phyloP scores from a whole-genome alignment of 1,140 invertebrate genomes.

The Acromyrmex heyeri region DNA sequence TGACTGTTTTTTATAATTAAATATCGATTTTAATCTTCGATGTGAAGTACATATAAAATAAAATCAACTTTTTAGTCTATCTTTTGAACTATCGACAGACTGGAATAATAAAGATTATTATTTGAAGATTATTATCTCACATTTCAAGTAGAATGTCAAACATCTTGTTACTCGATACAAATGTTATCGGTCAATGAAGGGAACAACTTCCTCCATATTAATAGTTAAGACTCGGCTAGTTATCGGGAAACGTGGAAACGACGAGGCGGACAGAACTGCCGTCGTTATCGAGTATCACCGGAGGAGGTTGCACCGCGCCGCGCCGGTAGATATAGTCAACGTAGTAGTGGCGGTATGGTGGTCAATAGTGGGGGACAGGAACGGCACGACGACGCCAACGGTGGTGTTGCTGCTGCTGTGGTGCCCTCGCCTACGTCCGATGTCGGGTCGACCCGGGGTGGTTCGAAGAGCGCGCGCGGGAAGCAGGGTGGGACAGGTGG shows the following conservation, averaged over 20 bases:
- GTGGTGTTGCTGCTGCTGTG: constrained; percentile 68
- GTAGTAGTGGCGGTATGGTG: neutral
- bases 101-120: neutral
- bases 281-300: constrained; percentile 64
- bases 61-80: neutral
- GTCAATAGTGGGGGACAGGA: constrained; percentile 35
- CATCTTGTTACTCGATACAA: constrained; percentile 5
- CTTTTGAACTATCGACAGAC: neutral
- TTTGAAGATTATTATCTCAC: neutral
- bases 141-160: neutral
- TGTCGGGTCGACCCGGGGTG: constrained; percentile 31
- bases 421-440: constrained; percentile 9
- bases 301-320: constrained; percentile 47
- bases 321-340: constrained; percentile 28
- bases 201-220: constrained; percentile 19
- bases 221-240: constrained; percentile 30
- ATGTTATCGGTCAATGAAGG: constrained; percentile 42
- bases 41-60: neutral
- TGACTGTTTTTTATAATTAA: neutral
- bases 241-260: constrained; percentile 50
- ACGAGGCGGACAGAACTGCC: constrained; percentile 24
- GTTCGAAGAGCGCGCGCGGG: constrained; percentile 46
- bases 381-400: neutral
- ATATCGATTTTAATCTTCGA: neutral
- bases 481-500: constrained; percentile 72